Evolutionary conservation across 2,888 invertebrate species (phyloP).

Genomic region (Tachina fera): DNA sequence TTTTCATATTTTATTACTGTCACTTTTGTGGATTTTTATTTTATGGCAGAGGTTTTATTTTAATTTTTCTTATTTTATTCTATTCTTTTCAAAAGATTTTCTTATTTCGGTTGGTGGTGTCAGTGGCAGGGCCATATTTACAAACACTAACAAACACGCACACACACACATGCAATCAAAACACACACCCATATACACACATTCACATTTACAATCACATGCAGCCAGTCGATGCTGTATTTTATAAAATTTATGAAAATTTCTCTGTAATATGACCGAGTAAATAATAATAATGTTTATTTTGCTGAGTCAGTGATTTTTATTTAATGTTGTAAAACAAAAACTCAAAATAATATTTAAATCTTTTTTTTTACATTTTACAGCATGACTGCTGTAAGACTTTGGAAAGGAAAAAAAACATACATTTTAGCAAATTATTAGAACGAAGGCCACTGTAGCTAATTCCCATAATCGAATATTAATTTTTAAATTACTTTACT

Average conservation of each 20-base stretch:
- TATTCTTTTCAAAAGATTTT: slow-evolving; percentile 5
- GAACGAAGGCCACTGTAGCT: too few species aligned
- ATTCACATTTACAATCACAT: background rate
- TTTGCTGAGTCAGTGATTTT: slow-evolving; percentile 1
- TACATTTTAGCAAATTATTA: background rate
- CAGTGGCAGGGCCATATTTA: background rate
- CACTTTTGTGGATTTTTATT: slow-evolving; percentile 32
- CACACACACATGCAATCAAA: too few species aligned
- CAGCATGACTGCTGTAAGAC: background rate
- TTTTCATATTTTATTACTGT: slow-evolving; percentile 3
- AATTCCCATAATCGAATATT: too few species aligned
- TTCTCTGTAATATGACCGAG: slow-evolving; percentile 32
- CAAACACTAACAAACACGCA: too few species aligned
- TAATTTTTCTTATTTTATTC: background rate
- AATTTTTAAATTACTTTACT: too few species aligned
- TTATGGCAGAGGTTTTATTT: slow-evolving; percentile 25
- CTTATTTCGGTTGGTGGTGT: background rate
- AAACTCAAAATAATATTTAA: slow-evolving; percentile 13
- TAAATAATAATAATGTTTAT: slow-evolving; percentile 28
- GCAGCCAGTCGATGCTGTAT: background rate
- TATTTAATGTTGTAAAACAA: slow-evolving; percentile 12
- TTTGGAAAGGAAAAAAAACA: background rate
- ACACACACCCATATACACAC: background rate
- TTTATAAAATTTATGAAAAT: slow-evolving; percentile 29
- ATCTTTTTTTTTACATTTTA: background rate